Conservation (phyloP, 2,888 invertebrate species). For the Cremastinae sp. region DNA sequence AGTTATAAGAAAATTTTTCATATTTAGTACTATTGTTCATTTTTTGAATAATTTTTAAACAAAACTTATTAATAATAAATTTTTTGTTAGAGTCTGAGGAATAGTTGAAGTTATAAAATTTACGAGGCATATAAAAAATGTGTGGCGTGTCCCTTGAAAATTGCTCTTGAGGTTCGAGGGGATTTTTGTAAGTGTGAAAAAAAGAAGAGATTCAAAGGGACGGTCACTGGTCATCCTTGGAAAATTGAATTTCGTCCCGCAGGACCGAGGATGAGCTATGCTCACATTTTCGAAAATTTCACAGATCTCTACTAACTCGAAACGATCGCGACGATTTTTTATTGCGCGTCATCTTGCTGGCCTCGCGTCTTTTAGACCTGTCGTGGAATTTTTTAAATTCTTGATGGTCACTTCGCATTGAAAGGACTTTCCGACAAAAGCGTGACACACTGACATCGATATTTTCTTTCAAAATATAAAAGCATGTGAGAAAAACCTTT, state of each 20-base stretch:
- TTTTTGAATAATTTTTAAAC: too few relatives aligned
- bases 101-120: conserved; percentile 68
- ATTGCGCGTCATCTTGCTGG: conserved; percentile 32
- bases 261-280: conserved; percentile 77
- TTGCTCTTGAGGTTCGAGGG: conserved; percentile 32
- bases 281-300: conserved; percentile 73
- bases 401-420: conserved; percentile 52
- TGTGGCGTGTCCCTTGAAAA: conserved; percentile 64
- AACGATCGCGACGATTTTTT: conserved; percentile 46
- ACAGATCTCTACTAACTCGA: conserved; percentile 9
- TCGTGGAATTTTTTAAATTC: conserved; percentile 6
- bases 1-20: too few relatives aligned
- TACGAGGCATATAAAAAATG: conserved; percentile 76
- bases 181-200: conserved; percentile 37
- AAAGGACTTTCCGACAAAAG: conserved; percentile 11
- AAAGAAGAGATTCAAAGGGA: conserved; percentile 55
- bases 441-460: background rate
- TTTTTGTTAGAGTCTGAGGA: background rate
- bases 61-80: too few relatives aligned
- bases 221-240: conserved; percentile 78
- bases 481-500: background rate
- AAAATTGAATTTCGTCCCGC: conserved; percentile 79
- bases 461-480: background rate
- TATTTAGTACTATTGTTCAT: too few relatives aligned
- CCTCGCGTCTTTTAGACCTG: conserved; percentile 1